Evolutionary conservation across 2,113 vertebrate species (phyloP).

Genomic region (Balaeniceps rex): DNA sequence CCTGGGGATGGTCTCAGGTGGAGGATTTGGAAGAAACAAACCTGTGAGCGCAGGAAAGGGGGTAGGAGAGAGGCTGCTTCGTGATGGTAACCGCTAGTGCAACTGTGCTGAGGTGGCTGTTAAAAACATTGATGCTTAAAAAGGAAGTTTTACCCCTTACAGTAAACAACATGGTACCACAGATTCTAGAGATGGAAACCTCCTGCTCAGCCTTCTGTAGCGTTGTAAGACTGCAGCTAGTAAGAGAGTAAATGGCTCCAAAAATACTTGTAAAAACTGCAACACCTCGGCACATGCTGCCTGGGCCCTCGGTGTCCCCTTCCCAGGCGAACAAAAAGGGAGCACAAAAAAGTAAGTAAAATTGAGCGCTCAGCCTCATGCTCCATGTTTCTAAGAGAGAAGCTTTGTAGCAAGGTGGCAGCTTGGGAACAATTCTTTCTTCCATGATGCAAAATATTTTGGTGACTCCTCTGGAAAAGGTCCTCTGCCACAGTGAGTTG

Average conservation of each 20-base stretch:
- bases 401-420: not conserved
- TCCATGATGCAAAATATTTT: not conserved
- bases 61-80: not conserved
- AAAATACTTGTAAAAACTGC: not conserved
- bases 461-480: not conserved
- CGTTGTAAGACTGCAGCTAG: not conserved
- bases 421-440: not conserved
- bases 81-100: rapidly evolving
- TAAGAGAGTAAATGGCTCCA: not conserved
- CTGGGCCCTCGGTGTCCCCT: not conserved
- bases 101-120: not conserved
- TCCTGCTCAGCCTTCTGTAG: not conserved
- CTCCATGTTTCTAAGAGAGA: not conserved
- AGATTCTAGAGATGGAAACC: not conserved
- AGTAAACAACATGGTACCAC: rapidly evolving
- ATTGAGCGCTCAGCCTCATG: not conserved
- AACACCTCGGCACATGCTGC: not conserved
- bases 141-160: not conserved
- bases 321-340: not conserved
- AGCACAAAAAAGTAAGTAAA: not conserved
- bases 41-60: not conserved
- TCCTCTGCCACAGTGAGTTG: not conserved
- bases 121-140: not conserved
- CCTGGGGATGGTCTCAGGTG: not conserved
- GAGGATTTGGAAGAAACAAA: not conserved